Evolutionary conservation across 2,797 vertebrate species (phyloP).

Genomic region (Sebastes steindachneri): DNA sequence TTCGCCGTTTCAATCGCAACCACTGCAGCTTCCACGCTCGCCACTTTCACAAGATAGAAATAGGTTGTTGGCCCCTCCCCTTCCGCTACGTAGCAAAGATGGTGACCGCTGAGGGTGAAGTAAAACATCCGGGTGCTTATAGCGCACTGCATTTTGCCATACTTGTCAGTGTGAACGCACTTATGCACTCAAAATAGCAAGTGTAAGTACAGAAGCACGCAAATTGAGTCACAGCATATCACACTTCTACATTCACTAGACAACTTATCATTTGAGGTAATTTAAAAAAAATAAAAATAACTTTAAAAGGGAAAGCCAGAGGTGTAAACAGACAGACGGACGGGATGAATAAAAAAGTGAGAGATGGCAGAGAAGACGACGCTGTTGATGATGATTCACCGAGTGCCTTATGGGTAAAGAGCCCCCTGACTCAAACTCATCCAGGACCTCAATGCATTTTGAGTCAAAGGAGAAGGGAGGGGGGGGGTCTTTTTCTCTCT

Average conservation of each 20-base stretch:
- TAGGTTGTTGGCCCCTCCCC: too few species aligned
- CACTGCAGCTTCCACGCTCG: too few species aligned
- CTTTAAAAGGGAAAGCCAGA: conserved; percentile 31
- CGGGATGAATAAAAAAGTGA: conserved; percentile 17
- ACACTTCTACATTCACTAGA: background rate
- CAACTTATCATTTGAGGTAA: background rate
- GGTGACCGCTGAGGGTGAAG: too few species aligned
- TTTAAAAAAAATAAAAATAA: background rate
- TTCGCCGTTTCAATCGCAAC: too few species aligned
- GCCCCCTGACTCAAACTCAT: conserved; percentile 65
- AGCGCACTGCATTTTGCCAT: too few species aligned
- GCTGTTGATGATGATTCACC: conserved; percentile 69
- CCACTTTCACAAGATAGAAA: too few species aligned
- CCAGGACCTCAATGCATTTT: conserved; percentile 44
- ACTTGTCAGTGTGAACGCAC: too few species aligned
- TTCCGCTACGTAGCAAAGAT: too few species aligned
- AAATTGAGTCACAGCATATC: background rate
- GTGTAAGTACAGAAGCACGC: too few species aligned
- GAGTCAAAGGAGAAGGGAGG: conserved; percentile 40
- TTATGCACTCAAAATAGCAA: too few species aligned
- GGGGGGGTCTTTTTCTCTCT: background rate
- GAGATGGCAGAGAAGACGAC: conserved; percentile 16
- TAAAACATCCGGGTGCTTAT: too few species aligned
- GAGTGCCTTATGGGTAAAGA: conserved; percentile 62
- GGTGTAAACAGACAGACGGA: conserved; percentile 31